Evolutionary conservation across 2,113 vertebrate genomes (phyloP).

Genomic region (Piaya cayana): DNA sequence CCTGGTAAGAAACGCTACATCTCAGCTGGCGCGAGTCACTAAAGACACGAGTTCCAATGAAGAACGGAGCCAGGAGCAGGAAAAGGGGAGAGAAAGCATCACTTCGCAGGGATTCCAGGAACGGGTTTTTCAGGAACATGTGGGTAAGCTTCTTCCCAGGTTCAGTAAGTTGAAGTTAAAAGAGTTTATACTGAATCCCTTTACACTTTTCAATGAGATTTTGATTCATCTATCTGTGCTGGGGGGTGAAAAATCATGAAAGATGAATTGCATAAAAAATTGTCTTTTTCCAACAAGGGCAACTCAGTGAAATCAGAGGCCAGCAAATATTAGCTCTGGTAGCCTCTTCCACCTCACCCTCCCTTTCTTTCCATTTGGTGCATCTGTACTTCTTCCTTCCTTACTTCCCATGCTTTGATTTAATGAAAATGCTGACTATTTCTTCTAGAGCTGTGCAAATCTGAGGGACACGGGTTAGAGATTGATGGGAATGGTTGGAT

Average conservation of each 20-base stretch:
- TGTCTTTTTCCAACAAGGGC: neutral
- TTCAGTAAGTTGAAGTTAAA: rapidly evolving
- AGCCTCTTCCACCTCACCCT: neutral
- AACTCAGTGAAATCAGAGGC: neutral
- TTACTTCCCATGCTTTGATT: neutral
- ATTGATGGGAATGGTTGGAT: no score
- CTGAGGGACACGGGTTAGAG: no score
- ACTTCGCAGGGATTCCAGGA: neutral
- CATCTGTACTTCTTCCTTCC: neutral
- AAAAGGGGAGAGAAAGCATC: neutral
- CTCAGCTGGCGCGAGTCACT: neutral
- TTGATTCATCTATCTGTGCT: neutral
- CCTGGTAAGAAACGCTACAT: neutral
- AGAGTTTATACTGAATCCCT: neutral
- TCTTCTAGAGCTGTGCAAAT: neutral
- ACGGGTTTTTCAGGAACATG: neutral
- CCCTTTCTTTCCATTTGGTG: neutral
- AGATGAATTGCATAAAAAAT: neutral
- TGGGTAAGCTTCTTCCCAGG: neutral
- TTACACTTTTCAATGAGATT: neutral
- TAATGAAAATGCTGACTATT: rapidly evolving
- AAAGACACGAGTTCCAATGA: rapidly evolving
- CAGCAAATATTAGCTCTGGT: neutral
- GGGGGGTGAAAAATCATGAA: neutral
- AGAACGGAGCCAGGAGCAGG: rapidly evolving